phyloP scores from a whole-genome alignment of 2,113 vertebrate species.

The Corapipo altera region DNA sequence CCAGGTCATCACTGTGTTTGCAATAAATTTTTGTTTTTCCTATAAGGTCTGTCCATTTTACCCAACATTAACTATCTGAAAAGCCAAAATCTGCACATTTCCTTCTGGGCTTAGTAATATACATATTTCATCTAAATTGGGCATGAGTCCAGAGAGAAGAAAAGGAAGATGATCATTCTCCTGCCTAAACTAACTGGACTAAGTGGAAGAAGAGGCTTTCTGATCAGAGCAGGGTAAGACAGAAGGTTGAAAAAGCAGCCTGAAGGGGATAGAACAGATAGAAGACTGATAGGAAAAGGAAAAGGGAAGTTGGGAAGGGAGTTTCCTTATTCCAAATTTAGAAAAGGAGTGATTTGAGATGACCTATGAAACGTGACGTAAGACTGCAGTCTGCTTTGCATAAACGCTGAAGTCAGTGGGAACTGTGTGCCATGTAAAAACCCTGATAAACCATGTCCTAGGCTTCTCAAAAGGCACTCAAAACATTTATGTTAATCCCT shows the following conservation, averaged over 20 bases:
- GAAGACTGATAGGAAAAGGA: neutral
- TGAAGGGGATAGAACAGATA: neutral
- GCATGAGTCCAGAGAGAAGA: neutral
- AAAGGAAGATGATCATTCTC: neutral
- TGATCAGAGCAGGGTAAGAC: neutral
- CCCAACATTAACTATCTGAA: neutral
- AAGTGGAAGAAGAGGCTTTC: neutral
- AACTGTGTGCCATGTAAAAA: neutral
- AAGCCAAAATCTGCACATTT: neutral
- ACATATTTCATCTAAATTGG: neutral
- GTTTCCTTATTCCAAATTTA: conserved; percentile 43
- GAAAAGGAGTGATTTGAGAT: conserved; percentile 2
- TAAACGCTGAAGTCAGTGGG: conserved; percentile 4
- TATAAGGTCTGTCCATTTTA: neutral
- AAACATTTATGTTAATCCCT: neutral
- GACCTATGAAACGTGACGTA: neutral
- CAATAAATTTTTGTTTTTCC: neutral
- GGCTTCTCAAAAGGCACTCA: neutral
- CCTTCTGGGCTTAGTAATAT: neutral
- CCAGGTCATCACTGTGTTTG: neutral
- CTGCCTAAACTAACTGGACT: neutral
- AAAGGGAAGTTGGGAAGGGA: neutral
- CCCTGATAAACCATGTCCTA: neutral
- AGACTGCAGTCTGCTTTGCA: neutral
- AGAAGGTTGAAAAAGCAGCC: neutral